Evolutionary conservation across 2,888 invertebrate species (phyloP), one percentile per base, ranked within the genome.

Genomic region (Eupithecia subfuscata): DNA sequence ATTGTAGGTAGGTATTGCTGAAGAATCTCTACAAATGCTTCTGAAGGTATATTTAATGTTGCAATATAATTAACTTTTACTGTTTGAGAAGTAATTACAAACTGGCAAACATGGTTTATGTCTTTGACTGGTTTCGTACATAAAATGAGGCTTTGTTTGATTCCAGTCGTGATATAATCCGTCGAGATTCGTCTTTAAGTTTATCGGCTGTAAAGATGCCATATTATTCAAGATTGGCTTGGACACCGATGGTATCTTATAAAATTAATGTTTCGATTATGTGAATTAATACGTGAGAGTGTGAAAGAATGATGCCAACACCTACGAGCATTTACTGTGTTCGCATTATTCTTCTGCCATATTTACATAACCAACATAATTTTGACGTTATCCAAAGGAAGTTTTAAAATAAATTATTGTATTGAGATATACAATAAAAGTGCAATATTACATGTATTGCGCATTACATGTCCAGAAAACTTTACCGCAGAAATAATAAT

Each of bases 371-470:
- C 75, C 77, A 82, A 69, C 73, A 73, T 77, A 76, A 80, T 81
- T 87, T 89, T 89, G 88, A 86, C 67, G 72, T 52, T 70, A 75
- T 87, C 89, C 89, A 90, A 86, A 85, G 83, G 85, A 86, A 83
- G 84, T 82, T 82, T 81, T 70, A 80, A 87, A 89, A 87, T 87
- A 87, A 78, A 83, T 78, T 78, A 73, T 73, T 71, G 64, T 71
- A 40, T 52, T 64, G 16, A 14, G 67, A 11, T 34, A 64, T 64
- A 18, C n/a, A n/a, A n/a, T 34, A 34, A 34, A 34, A 14, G 14
- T 60, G 25, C 14, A 25, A 60, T 12, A 25, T 22, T 56, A 56
- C n/a, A 25, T 25, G 12, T 60, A 60, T 60, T 60, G 25, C 25
- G 60, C 60, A 60, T 22, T 60, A 9, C 22, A 60, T 12, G 25